Evolutionary conservation across 2,888 invertebrate genomes (phyloP), one percentile per base, ranked within the genome.

Genomic region (Orthonychiurus folsomi): DNA sequence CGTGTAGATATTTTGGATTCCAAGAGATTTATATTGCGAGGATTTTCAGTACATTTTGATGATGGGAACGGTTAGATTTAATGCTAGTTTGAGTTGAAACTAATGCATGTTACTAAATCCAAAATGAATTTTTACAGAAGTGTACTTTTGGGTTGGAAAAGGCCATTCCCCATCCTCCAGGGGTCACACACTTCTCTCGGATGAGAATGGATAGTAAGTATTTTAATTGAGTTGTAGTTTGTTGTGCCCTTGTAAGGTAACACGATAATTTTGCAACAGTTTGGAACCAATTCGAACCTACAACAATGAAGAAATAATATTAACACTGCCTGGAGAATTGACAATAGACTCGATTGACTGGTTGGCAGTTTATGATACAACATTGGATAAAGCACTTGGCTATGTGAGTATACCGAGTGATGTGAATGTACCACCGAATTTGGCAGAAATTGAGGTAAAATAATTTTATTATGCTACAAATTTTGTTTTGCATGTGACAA

Each of bases 201-300:
- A 93, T 77, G 93, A 93, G 78, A 84, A 87, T 73, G 93, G 93
- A 81, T 93, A 92, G 92, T 93, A 79, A 86, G 65, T 61, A 47
- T 28, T n/a, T n/a, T 20, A 58, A 15, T 37, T 28, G n/a, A n/a
- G n/a, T n/a, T n/a, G n/a, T n/a, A n/a, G n/a, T n/a, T n/a, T n/a
- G n/a, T n/a, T n/a, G n/a, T n/a, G n/a, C n/a, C n/a, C n/a, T n/a
- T n/a, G n/a, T n/a, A n/a, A 47, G 27, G 5, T 5, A 57, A 48
- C 48, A 21, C 25, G 37, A 56, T 28, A 18, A 23, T 24, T 60
- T 26, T 60, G 20, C 23, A 20, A 27, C 74, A 92, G 92, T 77
- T 77, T 93, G 74, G 90, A 92, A 78, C 84, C 89, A 1, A 78
- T 93, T 56, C 81, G 88, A 28, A 78, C 79, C 48, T 93, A 93